Percentiles rank a stretch among this genome's conserved stretches.
These are phyloP conservation scores for Cyanocitta stelleri DNA, from an alignment of 2,113 vertebrate genomes.

Conservation along the genomic window DNA sequence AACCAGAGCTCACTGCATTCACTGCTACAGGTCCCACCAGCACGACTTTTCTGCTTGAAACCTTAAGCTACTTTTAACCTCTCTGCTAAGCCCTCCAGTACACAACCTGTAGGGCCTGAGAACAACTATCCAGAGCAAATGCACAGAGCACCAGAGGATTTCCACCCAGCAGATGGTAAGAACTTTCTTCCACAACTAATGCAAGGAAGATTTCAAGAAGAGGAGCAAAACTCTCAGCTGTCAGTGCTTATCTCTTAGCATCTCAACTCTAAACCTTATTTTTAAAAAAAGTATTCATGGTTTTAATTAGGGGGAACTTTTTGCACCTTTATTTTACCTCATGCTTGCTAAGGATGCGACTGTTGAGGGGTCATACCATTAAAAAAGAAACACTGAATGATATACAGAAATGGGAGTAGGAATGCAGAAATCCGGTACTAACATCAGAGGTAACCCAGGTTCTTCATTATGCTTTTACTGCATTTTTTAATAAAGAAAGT, in stretches of 20 bases:
- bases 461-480: neutral
- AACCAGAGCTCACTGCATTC: neutral
- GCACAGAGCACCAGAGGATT: neutral
- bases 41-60: neutral
- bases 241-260: neutral
- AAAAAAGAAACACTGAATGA: neutral
- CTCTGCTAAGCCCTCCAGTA: neutral
- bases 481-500: neutral
- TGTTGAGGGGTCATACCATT: neutral
- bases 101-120: neutral
- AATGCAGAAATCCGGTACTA: neutral
- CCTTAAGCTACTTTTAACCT: neutral
- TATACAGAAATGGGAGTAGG: neutral
- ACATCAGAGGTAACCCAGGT: neutral
- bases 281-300: neutral
- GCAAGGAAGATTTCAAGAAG: neutral
- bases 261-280: neutral
- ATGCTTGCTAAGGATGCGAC: neutral
- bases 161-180: neutral
- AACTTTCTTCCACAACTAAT: neutral
- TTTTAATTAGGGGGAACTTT: neutral
- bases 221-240: neutral
- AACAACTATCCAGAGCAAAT: neutral
- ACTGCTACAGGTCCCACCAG: neutral
- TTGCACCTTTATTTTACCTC: neutral